Conservation (phyloP, 2,888 invertebrate genomes). For the Nemurella pictetii region DNA sequence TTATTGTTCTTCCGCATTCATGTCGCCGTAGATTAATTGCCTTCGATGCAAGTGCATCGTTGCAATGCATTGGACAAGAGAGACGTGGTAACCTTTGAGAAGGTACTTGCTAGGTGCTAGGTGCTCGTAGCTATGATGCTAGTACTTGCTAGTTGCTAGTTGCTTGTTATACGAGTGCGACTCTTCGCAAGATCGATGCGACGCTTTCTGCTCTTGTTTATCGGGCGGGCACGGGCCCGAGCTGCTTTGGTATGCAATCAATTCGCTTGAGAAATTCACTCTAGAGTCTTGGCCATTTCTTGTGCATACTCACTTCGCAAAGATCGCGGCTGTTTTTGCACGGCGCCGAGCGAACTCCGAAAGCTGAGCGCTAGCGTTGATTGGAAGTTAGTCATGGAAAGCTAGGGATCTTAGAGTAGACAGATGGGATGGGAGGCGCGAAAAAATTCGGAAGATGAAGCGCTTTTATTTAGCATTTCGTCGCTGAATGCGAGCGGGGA, state of each 20-base stretch:
- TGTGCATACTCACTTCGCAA: background rate
- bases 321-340: background rate
- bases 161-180: background rate
- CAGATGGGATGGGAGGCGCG: background rate
- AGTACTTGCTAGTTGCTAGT: background rate
- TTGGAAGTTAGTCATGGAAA: background rate
- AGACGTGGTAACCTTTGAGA: background rate
- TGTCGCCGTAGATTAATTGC: background rate
- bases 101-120: background rate
- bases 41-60: background rate
- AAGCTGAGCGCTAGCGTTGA: background rate
- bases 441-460: background rate
- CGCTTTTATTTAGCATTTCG: background rate
- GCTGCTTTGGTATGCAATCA: background rate
- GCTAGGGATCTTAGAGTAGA: background rate
- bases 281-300: background rate
- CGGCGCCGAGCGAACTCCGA: too few species aligned
- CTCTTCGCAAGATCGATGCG: background rate
- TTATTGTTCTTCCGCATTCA: background rate
- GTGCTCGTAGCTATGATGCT: background rate
- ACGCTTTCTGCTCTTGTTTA: background rate
- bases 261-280: background rate
- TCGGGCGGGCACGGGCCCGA: background rate
- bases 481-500: background rate
- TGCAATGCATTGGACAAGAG: background rate